These are phyloP conservation scores for Ennomos erosarius DNA, from an alignment of 2,888 invertebrate species.

Conservation along the genomic window DNA sequence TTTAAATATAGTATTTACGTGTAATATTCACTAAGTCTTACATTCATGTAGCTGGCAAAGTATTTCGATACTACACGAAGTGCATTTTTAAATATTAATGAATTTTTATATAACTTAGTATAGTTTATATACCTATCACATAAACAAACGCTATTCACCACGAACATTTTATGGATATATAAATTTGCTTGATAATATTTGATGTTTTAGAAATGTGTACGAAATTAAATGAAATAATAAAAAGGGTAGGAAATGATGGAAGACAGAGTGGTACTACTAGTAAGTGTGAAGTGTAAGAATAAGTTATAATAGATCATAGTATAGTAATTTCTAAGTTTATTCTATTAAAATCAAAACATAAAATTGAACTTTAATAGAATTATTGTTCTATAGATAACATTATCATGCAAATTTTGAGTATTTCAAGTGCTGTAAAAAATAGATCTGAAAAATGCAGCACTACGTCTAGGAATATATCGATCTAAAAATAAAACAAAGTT, in stretches of 20 bases:
- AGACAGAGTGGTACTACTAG: slow-evolving; percentile 43
- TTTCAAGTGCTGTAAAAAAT: slow-evolving; percentile 18
- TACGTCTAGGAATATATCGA: slow-evolving; percentile 6
- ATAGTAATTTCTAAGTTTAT: slow-evolving; percentile 13
- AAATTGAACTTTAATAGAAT: slow-evolving; percentile 8
- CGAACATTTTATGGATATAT: slow-evolving; percentile 68
- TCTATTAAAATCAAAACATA: slow-evolving; percentile 4
- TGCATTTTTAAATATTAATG: slow-evolving; percentile 63
- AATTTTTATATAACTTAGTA: slow-evolving; percentile 50
- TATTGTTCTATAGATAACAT: slow-evolving; percentile 11
- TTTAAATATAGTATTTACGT: slow-evolving; percentile 56
- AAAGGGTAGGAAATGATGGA: slow-evolving; percentile 51
- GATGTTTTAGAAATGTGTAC: slow-evolving; percentile 50
- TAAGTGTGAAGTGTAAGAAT: slow-evolving; percentile 41
- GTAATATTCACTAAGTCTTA: slow-evolving; percentile 63
- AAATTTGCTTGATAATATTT: slow-evolving; percentile 78
- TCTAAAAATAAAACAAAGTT: slow-evolving; percentile 21
- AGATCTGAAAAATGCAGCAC: slow-evolving; percentile 14
- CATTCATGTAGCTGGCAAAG: slow-evolving; percentile 74
- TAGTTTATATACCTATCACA: slow-evolving; percentile 55
- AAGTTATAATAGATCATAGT: slow-evolving; percentile 2
- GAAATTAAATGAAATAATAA: slow-evolving; percentile 45
- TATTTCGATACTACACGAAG: slow-evolving; percentile 72
- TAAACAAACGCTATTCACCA: slow-evolving; percentile 41
- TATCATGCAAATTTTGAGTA: slow-evolving; percentile 17